These are phyloP conservation scores for Tenthredo scrophulariae DNA, from an alignment of 2,888 invertebrate genomes.

Conservation along the genomic window DNA sequence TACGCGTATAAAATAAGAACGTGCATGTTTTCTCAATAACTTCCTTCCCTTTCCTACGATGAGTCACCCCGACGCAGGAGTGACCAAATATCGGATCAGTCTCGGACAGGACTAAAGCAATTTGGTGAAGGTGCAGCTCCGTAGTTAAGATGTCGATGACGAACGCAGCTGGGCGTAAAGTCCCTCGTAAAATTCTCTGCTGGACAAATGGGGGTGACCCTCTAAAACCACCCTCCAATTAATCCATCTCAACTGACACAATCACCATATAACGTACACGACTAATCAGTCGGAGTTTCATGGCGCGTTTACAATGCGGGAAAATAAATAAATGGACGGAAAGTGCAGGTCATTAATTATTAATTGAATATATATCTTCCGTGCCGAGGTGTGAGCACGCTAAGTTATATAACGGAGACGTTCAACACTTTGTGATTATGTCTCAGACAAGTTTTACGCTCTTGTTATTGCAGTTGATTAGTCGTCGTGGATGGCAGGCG, in stretches of 20 bases:
- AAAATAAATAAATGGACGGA: constrained; percentile 14
- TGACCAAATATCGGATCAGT: constrained; percentile 6
- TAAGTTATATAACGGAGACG: background rate
- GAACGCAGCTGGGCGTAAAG: constrained; percentile 50
- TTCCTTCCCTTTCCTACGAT: background rate
- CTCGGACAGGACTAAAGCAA: background rate
- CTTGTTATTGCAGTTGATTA: constrained; percentile 20
- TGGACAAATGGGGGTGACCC: constrained; percentile 18
- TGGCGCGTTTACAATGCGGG: constrained; percentile 53
- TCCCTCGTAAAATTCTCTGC: constrained; percentile 49
- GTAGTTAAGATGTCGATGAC: constrained; percentile 30
- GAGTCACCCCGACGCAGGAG: background rate
- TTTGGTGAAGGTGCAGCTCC: constrained; percentile 25
- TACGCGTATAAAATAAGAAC: background rate
- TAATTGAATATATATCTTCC: constrained; percentile 36
- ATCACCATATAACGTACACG: constrained; percentile 45
- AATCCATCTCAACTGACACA: constrained; percentile 49
- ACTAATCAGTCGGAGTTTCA: constrained; percentile 48
- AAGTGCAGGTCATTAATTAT: constrained; percentile 34
- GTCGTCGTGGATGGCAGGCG: background rate
- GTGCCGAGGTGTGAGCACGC: background rate
- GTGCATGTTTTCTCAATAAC: background rate
- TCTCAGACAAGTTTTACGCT: constrained; percentile 2
- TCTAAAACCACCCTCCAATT: constrained; percentile 45
- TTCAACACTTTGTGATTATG: constrained; percentile 28